Percentiles rank a stretch among this genome's conserved stretches.
These are phyloP conservation scores for Rhagonycha fulva DNA, from an alignment of 2,888 invertebrate species.

Conservation along the genomic window DNA sequence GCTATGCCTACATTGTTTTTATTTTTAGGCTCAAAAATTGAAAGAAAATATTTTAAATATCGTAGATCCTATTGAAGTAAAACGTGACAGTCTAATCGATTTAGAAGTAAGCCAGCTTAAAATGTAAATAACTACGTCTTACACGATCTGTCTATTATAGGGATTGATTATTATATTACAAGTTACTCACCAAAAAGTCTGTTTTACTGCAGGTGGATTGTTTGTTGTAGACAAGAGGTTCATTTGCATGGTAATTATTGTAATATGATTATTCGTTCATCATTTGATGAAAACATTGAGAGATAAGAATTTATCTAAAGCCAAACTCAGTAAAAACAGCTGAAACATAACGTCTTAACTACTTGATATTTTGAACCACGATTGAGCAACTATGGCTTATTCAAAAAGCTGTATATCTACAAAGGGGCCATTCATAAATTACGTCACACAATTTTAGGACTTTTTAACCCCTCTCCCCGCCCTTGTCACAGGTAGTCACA, in stretches of 20 bases:
- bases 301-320: too few relatives aligned
- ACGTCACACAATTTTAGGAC: too few relatives aligned
- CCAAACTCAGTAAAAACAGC: too few relatives aligned
- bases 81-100: neutral
- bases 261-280: neutral
- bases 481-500: too few relatives aligned
- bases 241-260: conserved; percentile 4
- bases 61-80: neutral
- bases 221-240: conserved; percentile 15
- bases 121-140: neutral
- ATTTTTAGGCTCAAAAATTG: conserved; percentile 12
- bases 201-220: conserved; percentile 17
- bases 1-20: too few relatives aligned
- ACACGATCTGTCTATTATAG: neutral
- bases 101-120: neutral
- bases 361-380: too few relatives aligned
- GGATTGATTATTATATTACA: conserved; percentile 5
- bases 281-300: too few relatives aligned
- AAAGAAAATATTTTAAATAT: conserved; percentile 3
- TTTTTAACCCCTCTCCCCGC: too few relatives aligned
- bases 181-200: conserved; percentile 13
- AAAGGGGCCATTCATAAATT: too few relatives aligned
- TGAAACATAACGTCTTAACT: too few relatives aligned
- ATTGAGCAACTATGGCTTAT: too few relatives aligned
- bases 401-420: too few relatives aligned